Percentiles rank a stretch among this genome's conserved stretches.
Conservation (phyloP, 2,797 vertebrate genomes). For the Platyrinchus mystaceus region DNA sequence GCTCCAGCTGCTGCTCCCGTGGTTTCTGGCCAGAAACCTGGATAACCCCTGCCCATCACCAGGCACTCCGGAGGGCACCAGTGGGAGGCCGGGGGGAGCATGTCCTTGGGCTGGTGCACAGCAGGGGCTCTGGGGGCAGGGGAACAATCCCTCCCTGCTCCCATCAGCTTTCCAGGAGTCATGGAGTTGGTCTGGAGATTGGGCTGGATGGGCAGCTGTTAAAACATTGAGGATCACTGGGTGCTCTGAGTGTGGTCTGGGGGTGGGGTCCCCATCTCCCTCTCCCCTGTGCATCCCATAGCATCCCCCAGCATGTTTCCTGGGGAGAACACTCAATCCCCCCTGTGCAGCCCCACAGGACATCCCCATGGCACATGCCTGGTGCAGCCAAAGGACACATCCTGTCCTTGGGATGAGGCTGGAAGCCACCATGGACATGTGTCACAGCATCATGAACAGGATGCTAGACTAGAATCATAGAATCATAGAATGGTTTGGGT, state of each 20-base stretch:
- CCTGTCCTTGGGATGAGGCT: fast-evolving
- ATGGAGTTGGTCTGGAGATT: background rate
- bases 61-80: background rate
- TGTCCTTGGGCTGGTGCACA: background rate
- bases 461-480: too few relatives aligned
- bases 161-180: background rate
- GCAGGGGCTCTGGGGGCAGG: background rate
- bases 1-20: background rate
- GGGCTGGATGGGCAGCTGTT: background rate
- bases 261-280: background rate
- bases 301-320: background rate
- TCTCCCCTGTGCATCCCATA: background rate
- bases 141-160: background rate
- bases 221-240: background rate
- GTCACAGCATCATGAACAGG: background rate
- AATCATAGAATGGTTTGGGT: background rate
- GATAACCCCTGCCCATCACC: background rate
- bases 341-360: fast-evolving
- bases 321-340: background rate
- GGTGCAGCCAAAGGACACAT: background rate
- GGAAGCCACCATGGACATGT: fast-evolving
- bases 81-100: background rate
- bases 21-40: background rate
- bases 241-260: fast-evolving
- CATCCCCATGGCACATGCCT: fast-evolving